Base-by-base conservation (phyloP, 2,888 invertebrate genomes). In the Drosophila setosimentum region DNA sequence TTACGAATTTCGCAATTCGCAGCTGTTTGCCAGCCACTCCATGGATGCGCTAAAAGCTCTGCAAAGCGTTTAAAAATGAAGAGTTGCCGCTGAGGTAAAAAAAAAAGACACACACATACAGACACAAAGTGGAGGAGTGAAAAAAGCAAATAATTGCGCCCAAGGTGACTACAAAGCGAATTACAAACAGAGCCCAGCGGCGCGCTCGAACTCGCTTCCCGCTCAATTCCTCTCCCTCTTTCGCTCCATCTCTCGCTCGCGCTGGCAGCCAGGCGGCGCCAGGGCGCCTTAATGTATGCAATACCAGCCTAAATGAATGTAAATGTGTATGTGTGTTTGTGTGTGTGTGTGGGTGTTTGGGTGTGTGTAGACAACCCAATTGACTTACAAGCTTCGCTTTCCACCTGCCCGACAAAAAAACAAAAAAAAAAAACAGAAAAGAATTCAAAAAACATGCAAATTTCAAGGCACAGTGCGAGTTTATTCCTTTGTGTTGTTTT, bases 121-220 rank as follows among this genome's bases (percentile, higher is more conserved):
- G 16, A 24, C 45, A 8, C 45, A 16, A 45, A 54, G 37, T 27
- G 13, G 27, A 37, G 57, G 16, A 40, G 29, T 40, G 29, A 74
- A 76, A 64, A 67, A 51, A 78, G 63, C 73, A 85, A 82, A 83
- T 89, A 89, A 89, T 89, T 80, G 83, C 76, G 83, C 89, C 82
- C 89, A 82, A 85, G 90, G 88, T 88, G 89, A 87, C 85, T 89
- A 82, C 88, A 78, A 87, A 82, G 83, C 83, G 87, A 85, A 82
- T 80, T 78, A 80, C 76, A 85, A 80, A 75, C 86, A 78, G 83
- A 82, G 82, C 82, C 78, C 86, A 82, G 63, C 33, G 67, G 67
- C 67, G 57, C 64, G 32, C 27, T 48, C 24, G 21, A 45, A 45
- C 45, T 45, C 42, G 18, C 27, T 50, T 24, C 16, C 13, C 49